These are phyloP conservation scores for Epistrophe grossulariae DNA, from an alignment of 2,888 invertebrate species.

Conservation along the genomic window DNA sequence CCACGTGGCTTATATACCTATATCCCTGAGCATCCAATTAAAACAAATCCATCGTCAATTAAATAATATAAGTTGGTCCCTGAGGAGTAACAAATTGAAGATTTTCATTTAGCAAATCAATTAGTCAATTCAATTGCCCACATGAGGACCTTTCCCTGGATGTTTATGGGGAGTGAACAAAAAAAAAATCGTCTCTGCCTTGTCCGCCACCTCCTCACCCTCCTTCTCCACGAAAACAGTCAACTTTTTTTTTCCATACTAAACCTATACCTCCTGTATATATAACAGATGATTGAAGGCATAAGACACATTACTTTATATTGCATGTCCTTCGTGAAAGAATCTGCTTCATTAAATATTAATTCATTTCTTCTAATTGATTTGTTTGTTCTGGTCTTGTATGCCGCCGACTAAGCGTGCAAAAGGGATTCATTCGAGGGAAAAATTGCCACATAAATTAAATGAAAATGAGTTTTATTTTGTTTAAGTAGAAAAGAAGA, in stretches of 20 bases:
- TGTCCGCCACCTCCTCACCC: neutral
- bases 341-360: constrained; percentile 67
- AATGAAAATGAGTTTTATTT: constrained; percentile 7
- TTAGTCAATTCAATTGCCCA: constrained; percentile 34
- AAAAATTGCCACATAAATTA: constrained; percentile 22
- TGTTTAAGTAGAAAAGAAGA: neutral
- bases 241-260: neutral
- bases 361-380: constrained; percentile 72
- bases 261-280: neutral
- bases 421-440: constrained; percentile 11
- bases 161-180: neutral
- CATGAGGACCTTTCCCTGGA: neutral
- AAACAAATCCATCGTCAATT: constrained; percentile 61
- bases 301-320: neutral
- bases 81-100: constrained; percentile 29
- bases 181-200: neutral
- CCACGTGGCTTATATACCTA: constrained; percentile 4
- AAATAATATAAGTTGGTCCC: constrained; percentile 34
- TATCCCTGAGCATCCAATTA: constrained; percentile 40
- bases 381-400: constrained; percentile 48
- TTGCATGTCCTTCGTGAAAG: constrained; percentile 43
- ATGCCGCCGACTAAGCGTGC: constrained; percentile 1
- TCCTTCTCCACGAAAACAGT: neutral
- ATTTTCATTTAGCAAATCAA: constrained; percentile 44
- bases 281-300: neutral